Evolutionary conservation across 2,113 vertebrate species (phyloP), one percentile per base, ranked within the genome.

Genomic region (Labeo catla): DNA sequence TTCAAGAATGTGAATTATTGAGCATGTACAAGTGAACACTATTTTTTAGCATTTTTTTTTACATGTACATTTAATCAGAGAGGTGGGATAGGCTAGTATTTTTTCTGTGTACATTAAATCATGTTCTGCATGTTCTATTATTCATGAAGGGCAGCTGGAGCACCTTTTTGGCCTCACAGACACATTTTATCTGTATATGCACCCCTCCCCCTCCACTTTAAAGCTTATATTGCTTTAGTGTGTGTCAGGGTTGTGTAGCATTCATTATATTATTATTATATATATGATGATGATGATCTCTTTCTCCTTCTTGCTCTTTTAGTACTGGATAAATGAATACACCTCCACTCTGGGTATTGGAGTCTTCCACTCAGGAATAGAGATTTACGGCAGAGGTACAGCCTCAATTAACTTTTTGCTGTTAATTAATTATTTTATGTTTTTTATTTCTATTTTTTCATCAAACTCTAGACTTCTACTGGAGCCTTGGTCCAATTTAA

Each of bases 301-400:
- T 91, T 16, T 59, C 79, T 63, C 88, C 86, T 59, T 81, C 47
- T 83, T 63, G 65, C 47, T 92, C 86, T 93, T 50, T 80, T 93
- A 98, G 97, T 98, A 98, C 91, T 98, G 97, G 97, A 98, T 98
- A 90, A 98, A 98, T 39, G 97, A 98, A 91, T 98, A 98, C 94
- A 98, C 97, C 1, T 97, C 97, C 89, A 98, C 96, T 89, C 93
- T 98, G 95, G 97, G 97, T 50, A 98, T 98, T 89, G 97, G 97
- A 90, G 97, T 98, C 91, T 98, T 98, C 93, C 97, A 98, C 93
- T 98, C 97, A 91, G 97, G 97, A 92, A 98, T 98, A 36, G 95
- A 98, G 94, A 96, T 98, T 91, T 98, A 98, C 73, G 96, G 97
- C 91, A 93, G 97, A 97, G 97, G 97, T 98, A 94, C 89, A 89